A percentile compares a stretch with the other conserved stretches of the same genome.
These are phyloP conservation scores for Nephotettix cincticeps DNA, from an alignment of 1,140 invertebrate genomes.

Conservation along the genomic window DNA sequence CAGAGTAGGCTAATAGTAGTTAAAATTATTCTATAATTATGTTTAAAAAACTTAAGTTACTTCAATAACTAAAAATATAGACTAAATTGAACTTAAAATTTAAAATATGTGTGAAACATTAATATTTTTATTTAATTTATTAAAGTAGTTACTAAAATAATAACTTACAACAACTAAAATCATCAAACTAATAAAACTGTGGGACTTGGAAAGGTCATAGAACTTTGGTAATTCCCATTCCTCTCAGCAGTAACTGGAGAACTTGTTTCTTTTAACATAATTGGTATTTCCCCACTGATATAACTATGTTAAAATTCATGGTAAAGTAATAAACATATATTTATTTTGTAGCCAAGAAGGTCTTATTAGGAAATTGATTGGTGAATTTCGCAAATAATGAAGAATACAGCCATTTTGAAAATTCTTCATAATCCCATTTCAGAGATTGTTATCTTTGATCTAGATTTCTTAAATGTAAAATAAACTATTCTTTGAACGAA, in stretches of 20 bases:
- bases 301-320: neutral
- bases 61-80: neutral
- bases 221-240: conserved; percentile 10
- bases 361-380: neutral
- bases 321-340: neutral
- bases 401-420: conserved; percentile 25
- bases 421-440: conserved; percentile 16
- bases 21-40: too few relatives aligned
- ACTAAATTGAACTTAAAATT: neutral
- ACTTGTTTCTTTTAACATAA: neutral
- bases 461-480: conserved; percentile 22
- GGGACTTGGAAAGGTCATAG: conserved; percentile 9
- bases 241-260: neutral
- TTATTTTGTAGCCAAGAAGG: neutral
- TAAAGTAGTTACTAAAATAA: neutral
- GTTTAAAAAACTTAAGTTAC: neutral
- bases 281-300: neutral
- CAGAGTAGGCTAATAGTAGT: too few relatives aligned
- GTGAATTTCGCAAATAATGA: neutral
- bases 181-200: neutral
- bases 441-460: conserved; percentile 22
- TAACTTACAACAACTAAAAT: neutral
- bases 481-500: neutral
- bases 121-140: neutral
- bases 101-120: neutral